Base-by-base conservation (phyloP, 2,797 vertebrate species). In the Pipistrellus kuhlii region DNA sequence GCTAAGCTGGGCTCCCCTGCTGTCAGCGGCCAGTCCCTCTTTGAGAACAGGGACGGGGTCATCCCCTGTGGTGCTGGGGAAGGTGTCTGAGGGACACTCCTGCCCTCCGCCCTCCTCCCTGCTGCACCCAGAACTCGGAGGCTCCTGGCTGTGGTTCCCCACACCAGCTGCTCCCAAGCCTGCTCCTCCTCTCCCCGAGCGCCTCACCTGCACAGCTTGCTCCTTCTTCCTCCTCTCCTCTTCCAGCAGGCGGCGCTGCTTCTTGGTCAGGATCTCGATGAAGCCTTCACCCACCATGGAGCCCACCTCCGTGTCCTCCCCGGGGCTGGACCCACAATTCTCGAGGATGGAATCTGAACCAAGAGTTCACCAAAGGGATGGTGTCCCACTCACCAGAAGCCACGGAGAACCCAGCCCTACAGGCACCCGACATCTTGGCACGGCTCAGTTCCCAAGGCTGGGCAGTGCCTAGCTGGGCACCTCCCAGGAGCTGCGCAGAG, bases 171-270 rank as follows among this genome's bases (percentile, higher is more conserved):
- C 59, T 48, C 73, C 8, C 20, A 2, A 0, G 25, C n/a, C 10
- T 2, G 15, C 18, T 1, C 2, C 18, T 46, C 20, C 3, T 25
- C 5, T 8, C 21, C 13, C 15, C 0, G 0, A 2, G 2, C 0
- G 48, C 90, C 98, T 97, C 95, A 99, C 99, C 97, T 98, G 96
- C 41, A 98, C 97, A 3, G 98, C 98, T 90, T 99, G 99, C 46
- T 99, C 99, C 96, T 99, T 99, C 98, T 99, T 99, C 93, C 99
- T 98, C 23, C 99, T 98, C 8, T 99, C 99, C 38, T 99, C 99
- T 72, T 99, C 99, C 97, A 99, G 98, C 64, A 99, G 98, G 35
- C 99, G 99, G 48, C 99, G 98, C 93, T 99, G 99, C 89, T 99
- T 99, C 98, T 99, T 99, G 77, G 98, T 99, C 92, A 99, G 97